Evolutionary conservation across 2,888 invertebrate genomes (phyloP).

Genomic region (Tachina grossa): DNA sequence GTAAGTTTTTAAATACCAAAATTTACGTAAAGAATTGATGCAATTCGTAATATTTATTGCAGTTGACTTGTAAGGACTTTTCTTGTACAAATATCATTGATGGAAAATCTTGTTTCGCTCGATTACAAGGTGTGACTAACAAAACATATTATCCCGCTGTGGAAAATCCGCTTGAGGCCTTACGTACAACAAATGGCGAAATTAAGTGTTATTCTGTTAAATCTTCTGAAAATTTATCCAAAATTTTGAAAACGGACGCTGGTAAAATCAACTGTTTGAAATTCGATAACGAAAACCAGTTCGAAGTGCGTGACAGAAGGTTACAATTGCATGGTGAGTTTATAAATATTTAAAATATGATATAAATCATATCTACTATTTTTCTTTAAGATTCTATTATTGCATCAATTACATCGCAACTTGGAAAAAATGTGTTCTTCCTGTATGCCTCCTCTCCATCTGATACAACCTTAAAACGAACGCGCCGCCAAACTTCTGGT

Average conservation of each 20-base stretch:
- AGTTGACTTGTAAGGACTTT: conserved; percentile 84
- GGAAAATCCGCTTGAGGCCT: conserved; percentile 84
- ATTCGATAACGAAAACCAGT: conserved; percentile 84
- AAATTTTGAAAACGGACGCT: conserved; percentile 79
- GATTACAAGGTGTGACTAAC: conserved; percentile 81
- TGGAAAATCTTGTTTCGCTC: conserved; percentile 81
- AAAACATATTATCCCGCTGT: conserved; percentile 86
- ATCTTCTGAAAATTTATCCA: conserved; percentile 74
- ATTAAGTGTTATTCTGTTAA: conserved; percentile 78
- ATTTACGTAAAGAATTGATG: background rate
- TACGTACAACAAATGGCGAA: conserved; percentile 84
- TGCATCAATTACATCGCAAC: conserved; percentile 83
- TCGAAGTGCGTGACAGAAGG: conserved; percentile 85
- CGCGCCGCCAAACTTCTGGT: conserved; percentile 75
- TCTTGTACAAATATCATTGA: conserved; percentile 79
- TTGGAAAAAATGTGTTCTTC: conserved; percentile 81
- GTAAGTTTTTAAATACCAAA: conserved; percentile 78
- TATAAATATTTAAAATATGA: background rate
- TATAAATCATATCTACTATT: background rate
- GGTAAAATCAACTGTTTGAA: conserved; percentile 84
- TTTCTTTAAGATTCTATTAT: conserved; percentile 83
- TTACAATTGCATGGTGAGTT: conserved; percentile 84
- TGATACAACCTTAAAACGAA: conserved; percentile 73
- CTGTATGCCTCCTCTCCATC: conserved; percentile 75
- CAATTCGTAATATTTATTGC: conserved; percentile 40